These are phyloP conservation scores for Elephantulus edwardii DNA, from an alignment of 2,113 vertebrate species.

Conservation along the genomic window DNA sequence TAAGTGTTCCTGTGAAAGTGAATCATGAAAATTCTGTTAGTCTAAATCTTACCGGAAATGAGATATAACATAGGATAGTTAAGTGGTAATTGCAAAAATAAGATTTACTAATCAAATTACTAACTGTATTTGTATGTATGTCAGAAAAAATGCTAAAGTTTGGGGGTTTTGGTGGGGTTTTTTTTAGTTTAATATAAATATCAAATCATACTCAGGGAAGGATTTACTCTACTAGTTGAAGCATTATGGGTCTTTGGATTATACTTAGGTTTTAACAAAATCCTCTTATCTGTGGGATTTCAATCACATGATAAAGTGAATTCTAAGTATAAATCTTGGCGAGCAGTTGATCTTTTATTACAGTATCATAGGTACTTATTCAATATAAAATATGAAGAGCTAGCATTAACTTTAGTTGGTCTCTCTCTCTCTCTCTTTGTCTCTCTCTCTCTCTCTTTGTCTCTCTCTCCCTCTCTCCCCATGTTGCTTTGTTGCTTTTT, in stretches of 20 bases:
- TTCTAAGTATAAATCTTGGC: neutral
- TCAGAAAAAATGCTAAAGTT: too few relatives aligned
- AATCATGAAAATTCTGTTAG: too few relatives aligned
- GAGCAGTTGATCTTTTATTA: neutral
- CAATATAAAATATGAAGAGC: neutral
- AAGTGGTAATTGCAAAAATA: too few relatives aligned
- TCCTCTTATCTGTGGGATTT: neutral
- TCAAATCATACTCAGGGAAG: neutral
- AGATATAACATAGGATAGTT: too few relatives aligned
- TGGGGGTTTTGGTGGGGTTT: too few relatives aligned
- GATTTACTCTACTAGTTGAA: neutral
- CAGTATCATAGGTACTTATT: neutral
- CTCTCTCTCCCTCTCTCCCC: neutral
- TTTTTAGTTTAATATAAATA: too few relatives aligned
- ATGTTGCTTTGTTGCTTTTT: neutral
- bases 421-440: neutral
- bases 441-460: neutral
- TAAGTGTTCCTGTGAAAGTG: too few relatives aligned
- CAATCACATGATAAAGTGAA: neutral
- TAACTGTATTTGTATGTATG: too few relatives aligned
- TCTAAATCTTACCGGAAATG: too few relatives aligned
- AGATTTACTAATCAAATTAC: too few relatives aligned
- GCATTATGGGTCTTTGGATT: neutral
- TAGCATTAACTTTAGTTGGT: neutral
- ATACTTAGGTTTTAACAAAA: neutral